Base-by-base conservation (phyloP, 2,888 invertebrate genomes). In the Kryphioiulus occultus region DNA sequence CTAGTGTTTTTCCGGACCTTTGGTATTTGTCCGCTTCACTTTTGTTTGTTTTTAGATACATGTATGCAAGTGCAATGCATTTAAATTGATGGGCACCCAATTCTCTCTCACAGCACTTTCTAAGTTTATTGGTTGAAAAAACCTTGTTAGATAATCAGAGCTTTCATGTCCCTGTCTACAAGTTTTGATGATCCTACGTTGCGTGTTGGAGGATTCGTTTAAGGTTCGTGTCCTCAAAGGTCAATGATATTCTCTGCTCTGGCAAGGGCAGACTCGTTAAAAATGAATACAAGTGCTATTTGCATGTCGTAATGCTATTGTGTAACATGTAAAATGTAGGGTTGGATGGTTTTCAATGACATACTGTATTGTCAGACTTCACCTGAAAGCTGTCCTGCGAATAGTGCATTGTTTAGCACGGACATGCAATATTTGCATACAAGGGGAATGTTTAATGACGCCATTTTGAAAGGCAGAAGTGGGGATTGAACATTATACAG, bases 261-360 rank as follows among this genome's bases (percentile, higher is more conserved):
- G 10, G n/a, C 68, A 68, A 12, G 68, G 68, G 68, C 68, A 68
- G 68, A 26, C 68, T 68, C 68, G 68, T 68, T 68, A 68, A 26
- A 53, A 68, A 26, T 68, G 68, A 68, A 68, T 68, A 10, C 10
- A 68, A 68, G 26, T 10, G 68, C 10, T 68, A n/a, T n/a, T 68
- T n/a, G 68, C 68, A 68, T 68, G 68, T 26, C n/a, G 68, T 68
- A 68, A 26, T 68, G n/a, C 68, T 26, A 68, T 68, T 68, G 68
- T 68, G 12, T 68, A 26, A 68, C 68, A 26, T 68, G 68, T 26
- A 68, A 22, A 68, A 26, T 68, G 26, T 68, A 26, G 68, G 68
- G 26, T 68, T 26, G 68, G 68, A 68, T 26, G 22, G 26, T 68
- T 68, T 68, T 68, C 68, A 68, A 68, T 68, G 68, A 26, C 9